Percentiles rank a stretch among this genome's conserved stretches.
These are phyloP conservation scores for Melanotaenia maccullochi DNA, from an alignment of 2,797 vertebrate genomes.

Conservation along the genomic window DNA sequence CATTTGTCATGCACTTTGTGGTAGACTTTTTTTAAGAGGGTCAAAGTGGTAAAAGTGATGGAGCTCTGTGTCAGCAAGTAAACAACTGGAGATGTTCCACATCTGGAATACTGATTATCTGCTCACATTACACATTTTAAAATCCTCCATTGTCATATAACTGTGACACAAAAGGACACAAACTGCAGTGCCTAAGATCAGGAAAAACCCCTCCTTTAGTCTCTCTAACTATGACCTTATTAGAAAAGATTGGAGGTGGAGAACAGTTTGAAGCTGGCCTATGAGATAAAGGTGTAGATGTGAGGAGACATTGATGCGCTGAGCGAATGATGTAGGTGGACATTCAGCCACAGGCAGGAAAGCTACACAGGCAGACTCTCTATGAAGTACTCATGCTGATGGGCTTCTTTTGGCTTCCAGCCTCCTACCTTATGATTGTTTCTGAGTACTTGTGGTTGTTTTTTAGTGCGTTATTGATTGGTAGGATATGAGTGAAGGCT, in stretches of 20 bases:
- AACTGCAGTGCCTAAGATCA: slow-evolving; percentile 22
- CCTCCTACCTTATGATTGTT: slow-evolving; percentile 59
- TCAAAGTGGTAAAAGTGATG: background rate
- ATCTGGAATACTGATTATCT: slow-evolving; percentile 32
- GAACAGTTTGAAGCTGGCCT: slow-evolving; percentile 39
- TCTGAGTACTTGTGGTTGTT: slow-evolving; percentile 56
- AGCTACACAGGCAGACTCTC: slow-evolving; percentile 55
- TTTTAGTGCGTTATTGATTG: slow-evolving; percentile 71
- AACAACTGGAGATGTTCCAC: slow-evolving; percentile 28
- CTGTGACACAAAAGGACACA: slow-evolving; percentile 28
- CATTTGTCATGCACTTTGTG: background rate
- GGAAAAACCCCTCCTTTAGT: slow-evolving; percentile 13
- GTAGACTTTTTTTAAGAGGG: background rate
- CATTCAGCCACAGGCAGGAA: slow-evolving; percentile 57
- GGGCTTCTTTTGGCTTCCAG: slow-evolving; percentile 36
- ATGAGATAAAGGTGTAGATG: slow-evolving; percentile 50
- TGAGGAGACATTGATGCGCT: slow-evolving; percentile 63
- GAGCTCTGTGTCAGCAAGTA: slow-evolving; percentile 11
- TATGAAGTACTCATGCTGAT: slow-evolving; percentile 51
- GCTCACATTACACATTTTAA: slow-evolving; percentile 17
- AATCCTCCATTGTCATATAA: slow-evolving; percentile 31
- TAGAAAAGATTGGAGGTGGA: slow-evolving; percentile 12
- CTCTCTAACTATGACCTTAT: slow-evolving; percentile 40
- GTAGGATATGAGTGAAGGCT: slow-evolving; percentile 33
- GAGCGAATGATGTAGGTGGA: slow-evolving; percentile 62